Conservation (phyloP, 2,888 invertebrate genomes). For the Synergus laeviventris region DNA sequence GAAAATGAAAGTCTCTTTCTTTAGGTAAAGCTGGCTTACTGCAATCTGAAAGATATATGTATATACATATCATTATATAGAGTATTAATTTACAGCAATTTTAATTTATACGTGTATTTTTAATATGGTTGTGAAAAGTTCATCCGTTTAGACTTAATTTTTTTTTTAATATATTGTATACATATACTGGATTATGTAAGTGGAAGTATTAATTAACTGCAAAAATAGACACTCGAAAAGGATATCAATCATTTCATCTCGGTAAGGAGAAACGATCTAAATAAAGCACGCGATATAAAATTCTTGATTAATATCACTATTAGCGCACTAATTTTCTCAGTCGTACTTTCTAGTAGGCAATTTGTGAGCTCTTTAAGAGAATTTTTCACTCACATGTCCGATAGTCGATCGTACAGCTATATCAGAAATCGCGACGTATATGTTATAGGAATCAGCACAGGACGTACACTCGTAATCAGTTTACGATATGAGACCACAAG, state of each 20-base stretch:
- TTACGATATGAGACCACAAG: conserved; percentile 13
- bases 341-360: conserved; percentile 12
- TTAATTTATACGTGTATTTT: background rate
- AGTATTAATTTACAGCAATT: background rate
- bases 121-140: background rate
- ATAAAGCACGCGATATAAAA: conserved; percentile 4
- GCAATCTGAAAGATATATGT: background rate
- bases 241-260: background rate
- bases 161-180: no score
- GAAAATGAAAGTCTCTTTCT: conserved; percentile 7
- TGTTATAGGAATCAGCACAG: no score
- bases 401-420: background rate
- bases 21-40: background rate
- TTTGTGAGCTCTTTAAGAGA: conserved; percentile 25
- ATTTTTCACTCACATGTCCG: background rate
- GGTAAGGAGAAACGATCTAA: background rate
- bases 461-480: conserved; percentile 17
- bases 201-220: no score
- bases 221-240: background rate
- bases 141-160: no score
- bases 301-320: conserved; percentile 24
- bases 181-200: no score
- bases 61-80: no score
- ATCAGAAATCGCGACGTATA: conserved; percentile 32
- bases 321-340: conserved; percentile 3